Conservation (phyloP, 2,797 vertebrate genomes). For the Coregonus suidteri region DNA sequence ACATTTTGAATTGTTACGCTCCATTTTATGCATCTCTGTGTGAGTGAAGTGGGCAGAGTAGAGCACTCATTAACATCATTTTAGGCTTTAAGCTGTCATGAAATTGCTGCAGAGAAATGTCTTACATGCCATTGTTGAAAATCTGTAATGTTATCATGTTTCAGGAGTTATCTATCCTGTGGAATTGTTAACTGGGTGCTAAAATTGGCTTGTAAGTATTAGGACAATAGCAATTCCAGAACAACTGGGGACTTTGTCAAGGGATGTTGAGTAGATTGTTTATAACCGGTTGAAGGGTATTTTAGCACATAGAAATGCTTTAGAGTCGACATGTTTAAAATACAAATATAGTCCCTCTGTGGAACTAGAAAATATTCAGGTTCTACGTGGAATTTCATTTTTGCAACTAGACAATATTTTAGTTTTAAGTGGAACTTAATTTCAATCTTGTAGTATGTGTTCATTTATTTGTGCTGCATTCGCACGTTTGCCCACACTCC, state of each 20-base stretch:
- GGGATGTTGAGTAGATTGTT: constrained; percentile 89
- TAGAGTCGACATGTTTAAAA: constrained; percentile 85
- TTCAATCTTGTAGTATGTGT: not conserved
- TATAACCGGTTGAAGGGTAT: constrained; percentile 87
- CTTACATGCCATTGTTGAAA: constrained; percentile 91
- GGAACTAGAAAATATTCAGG: not conserved
- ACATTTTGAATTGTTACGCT: constrained; percentile 90
- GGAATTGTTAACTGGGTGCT: constrained; percentile 88
- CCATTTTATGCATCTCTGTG: constrained; percentile 82
- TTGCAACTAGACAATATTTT: not conserved
- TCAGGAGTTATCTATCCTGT: constrained; percentile 87
- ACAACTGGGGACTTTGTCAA: constrained; percentile 87
- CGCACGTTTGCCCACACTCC: not conserved
- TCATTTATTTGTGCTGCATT: too few relatives aligned
- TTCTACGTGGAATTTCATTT: not conserved
- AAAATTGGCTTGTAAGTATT: constrained; percentile 92
- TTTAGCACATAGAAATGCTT: constrained; percentile 84
- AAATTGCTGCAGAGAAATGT: constrained; percentile 87
- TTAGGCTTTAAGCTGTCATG: constrained; percentile 88
- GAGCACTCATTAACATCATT: constrained; percentile 92
- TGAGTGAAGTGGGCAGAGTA: constrained; percentile 83
- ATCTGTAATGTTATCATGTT: constrained; percentile 92
- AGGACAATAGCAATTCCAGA: constrained; percentile 92
- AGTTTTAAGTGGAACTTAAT: not conserved
- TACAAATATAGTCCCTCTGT: constrained; percentile 85